Percentiles rank a stretch among this genome's conserved stretches.
These are phyloP conservation scores for Sitobion miscanthi DNA, from an alignment of 1,140 invertebrate genomes.

Conservation along the genomic window DNA sequence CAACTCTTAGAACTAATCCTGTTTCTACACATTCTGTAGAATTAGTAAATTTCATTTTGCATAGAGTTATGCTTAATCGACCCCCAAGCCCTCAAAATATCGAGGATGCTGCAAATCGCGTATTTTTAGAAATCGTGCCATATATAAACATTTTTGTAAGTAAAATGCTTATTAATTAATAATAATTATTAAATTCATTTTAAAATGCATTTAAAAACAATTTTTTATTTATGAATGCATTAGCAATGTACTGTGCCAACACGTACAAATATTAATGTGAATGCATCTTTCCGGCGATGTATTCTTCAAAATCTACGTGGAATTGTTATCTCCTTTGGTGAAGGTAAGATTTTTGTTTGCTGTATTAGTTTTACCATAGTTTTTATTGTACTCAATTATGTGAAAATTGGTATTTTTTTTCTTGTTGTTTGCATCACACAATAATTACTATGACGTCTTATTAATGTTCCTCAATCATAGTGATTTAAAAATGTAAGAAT, in stretches of 20 bases:
- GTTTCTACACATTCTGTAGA: neutral
- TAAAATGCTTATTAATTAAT: neutral
- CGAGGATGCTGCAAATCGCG: slow-evolving; percentile 29
- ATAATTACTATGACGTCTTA: neutral
- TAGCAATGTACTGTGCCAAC: slow-evolving; percentile 42
- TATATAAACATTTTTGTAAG: slow-evolving; percentile 48
- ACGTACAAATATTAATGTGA: slow-evolving; percentile 28
- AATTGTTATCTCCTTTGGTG: neutral
- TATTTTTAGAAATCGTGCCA: slow-evolving; percentile 22
- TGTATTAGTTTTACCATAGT: neutral
- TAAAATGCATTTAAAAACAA: neutral
- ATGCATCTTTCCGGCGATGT: slow-evolving; percentile 30
- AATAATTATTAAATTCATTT: neutral
- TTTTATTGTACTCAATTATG: neutral
- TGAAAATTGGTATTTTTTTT: neutral
- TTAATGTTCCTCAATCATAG: neutral
- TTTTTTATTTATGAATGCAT: neutral
- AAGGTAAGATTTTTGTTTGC: slow-evolving; percentile 36
- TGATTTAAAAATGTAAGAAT: too few species aligned
- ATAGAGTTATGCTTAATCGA: slow-evolving; percentile 33
- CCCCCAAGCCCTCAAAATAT: neutral
- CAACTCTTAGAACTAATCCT: neutral
- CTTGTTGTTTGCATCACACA: neutral
- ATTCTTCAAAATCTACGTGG: slow-evolving; percentile 20
- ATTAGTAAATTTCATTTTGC: slow-evolving; percentile 10